These are phyloP conservation scores for Aspidoscelis tigris DNA, from an alignment of 2,113 vertebrate species.

Conservation along the genomic window DNA sequence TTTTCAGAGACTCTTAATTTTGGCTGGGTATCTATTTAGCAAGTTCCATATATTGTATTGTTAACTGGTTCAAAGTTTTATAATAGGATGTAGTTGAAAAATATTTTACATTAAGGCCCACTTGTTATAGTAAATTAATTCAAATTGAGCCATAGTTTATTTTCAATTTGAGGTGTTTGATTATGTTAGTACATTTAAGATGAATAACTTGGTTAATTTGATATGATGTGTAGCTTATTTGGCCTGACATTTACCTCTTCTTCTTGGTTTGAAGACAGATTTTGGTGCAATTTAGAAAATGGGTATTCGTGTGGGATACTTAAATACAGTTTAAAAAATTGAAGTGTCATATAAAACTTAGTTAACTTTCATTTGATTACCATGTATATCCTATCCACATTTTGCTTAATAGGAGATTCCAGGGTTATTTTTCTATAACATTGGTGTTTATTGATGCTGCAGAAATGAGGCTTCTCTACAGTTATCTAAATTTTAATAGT, in stretches of 20 bases:
- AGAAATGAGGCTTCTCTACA: rapidly evolving
- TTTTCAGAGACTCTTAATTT: not conserved
- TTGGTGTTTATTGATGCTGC: not conserved
- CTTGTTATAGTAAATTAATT: not conserved
- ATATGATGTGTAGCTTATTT: not conserved
- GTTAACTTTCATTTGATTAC: not conserved
- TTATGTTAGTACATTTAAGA: not conserved
- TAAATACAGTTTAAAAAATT: not conserved
- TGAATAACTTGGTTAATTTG: not conserved
- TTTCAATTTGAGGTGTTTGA: not conserved
- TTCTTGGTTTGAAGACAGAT: not conserved
- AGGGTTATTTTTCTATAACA: not conserved
- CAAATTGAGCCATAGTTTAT: not conserved
- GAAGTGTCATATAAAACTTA: not conserved
- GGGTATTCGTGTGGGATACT: not conserved
- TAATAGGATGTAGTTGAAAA: too few species aligned
- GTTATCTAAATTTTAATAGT: not conserved
- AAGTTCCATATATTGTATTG: not conserved
- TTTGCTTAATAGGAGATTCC: not conserved
- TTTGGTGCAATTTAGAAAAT: not conserved
- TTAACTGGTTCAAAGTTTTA: too few species aligned
- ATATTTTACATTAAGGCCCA: not conserved
- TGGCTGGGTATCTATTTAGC: not conserved
- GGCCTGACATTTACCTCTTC: not conserved
- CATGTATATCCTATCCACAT: rapidly evolving